Evolutionary conservation across 2,888 invertebrate genomes (phyloP).

Genomic region (Liopterus haemorrhoidalis): DNA sequence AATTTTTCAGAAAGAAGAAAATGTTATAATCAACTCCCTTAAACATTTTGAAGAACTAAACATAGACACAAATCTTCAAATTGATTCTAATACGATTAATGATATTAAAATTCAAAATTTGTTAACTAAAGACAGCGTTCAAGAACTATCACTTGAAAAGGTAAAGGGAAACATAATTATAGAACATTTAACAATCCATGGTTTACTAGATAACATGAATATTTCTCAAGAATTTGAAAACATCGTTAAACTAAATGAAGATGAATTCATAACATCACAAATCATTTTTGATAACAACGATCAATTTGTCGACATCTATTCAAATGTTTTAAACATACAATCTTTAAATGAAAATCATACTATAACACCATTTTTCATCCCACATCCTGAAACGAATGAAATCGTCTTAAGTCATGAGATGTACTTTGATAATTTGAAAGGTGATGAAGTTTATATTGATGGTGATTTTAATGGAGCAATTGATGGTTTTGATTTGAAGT

Average conservation of each 20-base stretch:
- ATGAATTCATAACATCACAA: conserved; percentile 42
- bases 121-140: conserved; percentile 48
- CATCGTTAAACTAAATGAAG: conserved; percentile 43
- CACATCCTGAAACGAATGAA: no score
- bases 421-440: conserved; percentile 37
- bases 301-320: conserved; percentile 27
- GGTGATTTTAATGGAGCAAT: conserved; percentile 42
- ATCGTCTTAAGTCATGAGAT: no score
- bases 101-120: conserved; percentile 46
- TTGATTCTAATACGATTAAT: conserved; percentile 46
- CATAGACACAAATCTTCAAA: conserved; percentile 42
- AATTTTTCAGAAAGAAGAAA: conserved; percentile 36
- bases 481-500: conserved; percentile 40
- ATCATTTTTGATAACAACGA: conserved; percentile 42
- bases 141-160: conserved; percentile 43
- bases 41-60: conserved; percentile 48
- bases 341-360: no score
- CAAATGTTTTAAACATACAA: no score
- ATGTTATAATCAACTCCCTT: conserved; percentile 42
- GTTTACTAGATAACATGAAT: conserved; percentile 45
- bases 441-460: conserved; percentile 38
- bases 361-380: no score
- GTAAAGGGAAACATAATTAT: conserved; percentile 47
- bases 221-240: conserved; percentile 45
- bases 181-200: conserved; percentile 44